Conservation (phyloP, 1,140 invertebrate genomes). For the Drosophila ficusphila region DNA sequence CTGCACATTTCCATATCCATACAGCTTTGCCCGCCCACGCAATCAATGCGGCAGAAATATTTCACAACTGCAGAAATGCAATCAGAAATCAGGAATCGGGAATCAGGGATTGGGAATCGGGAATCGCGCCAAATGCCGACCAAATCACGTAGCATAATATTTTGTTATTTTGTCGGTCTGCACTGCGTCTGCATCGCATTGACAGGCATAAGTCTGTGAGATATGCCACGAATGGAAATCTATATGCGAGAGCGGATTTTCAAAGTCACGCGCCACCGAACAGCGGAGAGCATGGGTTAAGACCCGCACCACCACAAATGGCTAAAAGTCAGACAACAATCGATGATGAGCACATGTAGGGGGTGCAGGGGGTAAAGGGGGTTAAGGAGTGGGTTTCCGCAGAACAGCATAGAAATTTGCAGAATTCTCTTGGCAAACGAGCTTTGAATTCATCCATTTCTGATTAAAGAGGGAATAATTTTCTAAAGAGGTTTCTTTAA, state of each 20-base stretch:
- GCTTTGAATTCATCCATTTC: constrained; percentile 9
- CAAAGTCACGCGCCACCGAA: constrained; percentile 71
- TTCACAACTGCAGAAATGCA: constrained; percentile 65
- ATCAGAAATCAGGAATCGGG: constrained; percentile 48
- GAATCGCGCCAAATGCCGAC: constrained; percentile 50
- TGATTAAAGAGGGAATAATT: constrained; percentile 18
- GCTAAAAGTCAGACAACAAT: constrained; percentile 40
- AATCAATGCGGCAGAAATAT: constrained; percentile 58
- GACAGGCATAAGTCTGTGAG: constrained; percentile 60
- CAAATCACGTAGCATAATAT: constrained; percentile 80
- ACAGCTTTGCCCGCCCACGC: constrained; percentile 32
- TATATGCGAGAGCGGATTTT: constrained; percentile 57
- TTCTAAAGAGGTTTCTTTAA: constrained; percentile 3
- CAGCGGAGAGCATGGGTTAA: constrained; percentile 18
- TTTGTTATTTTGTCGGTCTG: constrained; percentile 58
- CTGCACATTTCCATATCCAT: constrained; percentile 21
- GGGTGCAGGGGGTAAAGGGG: too few relatives aligned
- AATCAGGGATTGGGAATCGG: background rate
- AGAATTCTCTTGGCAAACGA: constrained; percentile 6
- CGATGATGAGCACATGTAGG: constrained; percentile 33
- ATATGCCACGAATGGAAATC: constrained; percentile 40
- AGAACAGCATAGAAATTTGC: constrained; percentile 24
- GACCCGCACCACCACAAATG: constrained; percentile 29
- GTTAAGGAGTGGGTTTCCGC: background rate
- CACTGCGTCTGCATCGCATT: constrained; percentile 32